phyloP scores from a whole-genome alignment of 2,888 invertebrate genomes.

The Drosophila greeni region DNA sequence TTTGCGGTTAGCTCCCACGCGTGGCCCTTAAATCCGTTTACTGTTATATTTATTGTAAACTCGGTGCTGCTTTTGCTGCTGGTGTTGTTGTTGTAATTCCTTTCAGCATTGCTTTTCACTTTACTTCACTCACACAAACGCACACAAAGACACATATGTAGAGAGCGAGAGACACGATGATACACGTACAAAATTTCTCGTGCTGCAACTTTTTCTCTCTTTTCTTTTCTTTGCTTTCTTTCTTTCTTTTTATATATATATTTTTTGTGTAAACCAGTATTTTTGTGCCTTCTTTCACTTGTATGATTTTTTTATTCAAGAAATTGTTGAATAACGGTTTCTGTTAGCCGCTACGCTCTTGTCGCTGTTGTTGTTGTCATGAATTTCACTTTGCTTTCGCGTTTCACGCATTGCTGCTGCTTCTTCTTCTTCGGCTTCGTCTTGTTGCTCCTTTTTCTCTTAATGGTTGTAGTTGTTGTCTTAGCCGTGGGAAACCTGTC shows the following conservation, averaged over 20 bases:
- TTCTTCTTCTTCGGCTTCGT: constrained; percentile 26
- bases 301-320: constrained; percentile 50
- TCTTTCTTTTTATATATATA: constrained; percentile 47
- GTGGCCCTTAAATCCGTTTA: constrained; percentile 33
- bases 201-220: constrained; percentile 64
- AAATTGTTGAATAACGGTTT: constrained; percentile 71
- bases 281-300: constrained; percentile 70
- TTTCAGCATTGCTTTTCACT: constrained; percentile 64
- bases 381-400: constrained; percentile 72
- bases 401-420: constrained; percentile 47
- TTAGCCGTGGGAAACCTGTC: constrained; percentile 64
- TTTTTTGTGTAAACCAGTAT: constrained; percentile 63
- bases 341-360: constrained; percentile 56
- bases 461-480: constrained; percentile 23
- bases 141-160: constrained; percentile 34
- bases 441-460: constrained; percentile 31
- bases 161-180: constrained; percentile 41
- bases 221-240: constrained; percentile 50
- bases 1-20: constrained; percentile 15
- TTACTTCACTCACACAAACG: constrained; percentile 45
- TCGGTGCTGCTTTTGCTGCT: constrained; percentile 16
- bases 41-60: constrained; percentile 37
- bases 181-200: constrained; percentile 61
- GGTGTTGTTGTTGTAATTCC: constrained; percentile 45
- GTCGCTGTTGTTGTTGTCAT: constrained; percentile 51